Percentiles rank a stretch among this genome's conserved stretches.
phyloP scores from a whole-genome alignment of 2,797 vertebrate genomes.

The Argentina silus region DNA sequence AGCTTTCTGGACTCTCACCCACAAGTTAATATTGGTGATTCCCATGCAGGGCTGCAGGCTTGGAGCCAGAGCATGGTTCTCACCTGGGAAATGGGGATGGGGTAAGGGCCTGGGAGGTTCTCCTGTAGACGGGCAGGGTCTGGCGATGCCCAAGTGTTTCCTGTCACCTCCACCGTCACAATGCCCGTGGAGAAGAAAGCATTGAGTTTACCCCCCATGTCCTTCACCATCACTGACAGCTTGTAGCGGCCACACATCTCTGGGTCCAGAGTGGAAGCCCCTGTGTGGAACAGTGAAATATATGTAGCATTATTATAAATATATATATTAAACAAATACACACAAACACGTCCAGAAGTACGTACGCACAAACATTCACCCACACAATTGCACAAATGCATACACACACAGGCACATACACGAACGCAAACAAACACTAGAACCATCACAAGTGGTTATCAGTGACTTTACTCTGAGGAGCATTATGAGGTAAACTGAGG shows the following conservation, averaged over 20 bases:
- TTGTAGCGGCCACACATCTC: slow-evolving; percentile 79
- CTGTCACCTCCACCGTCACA: slow-evolving; percentile 76
- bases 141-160: slow-evolving; percentile 80
- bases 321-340: neutral
- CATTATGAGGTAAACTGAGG: neutral
- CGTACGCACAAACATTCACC: too few species aligned
- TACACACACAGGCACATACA: too few species aligned
- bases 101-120: slow-evolving; percentile 79
- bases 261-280: slow-evolving; percentile 75
- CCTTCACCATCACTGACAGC: slow-evolving; percentile 82
- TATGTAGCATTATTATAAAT: neutral
- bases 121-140: slow-evolving; percentile 80
- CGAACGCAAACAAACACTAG: too few species aligned
- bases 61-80: neutral
- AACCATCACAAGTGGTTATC: neutral
- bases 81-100: slow-evolving; percentile 71
- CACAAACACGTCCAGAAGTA: neutral
- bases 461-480: neutral
- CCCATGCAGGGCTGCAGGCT: too few species aligned
- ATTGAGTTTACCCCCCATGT: slow-evolving; percentile 78
- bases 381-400: too few species aligned
- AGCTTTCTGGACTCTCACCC: too few species aligned
- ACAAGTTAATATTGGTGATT: too few species aligned
- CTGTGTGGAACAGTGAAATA: slow-evolving; percentile 50
- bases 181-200: slow-evolving; percentile 80